These are phyloP conservation scores for Pangasius larnaudii DNA, from an alignment of 2,797 vertebrate genomes.

Conservation along the genomic window DNA sequence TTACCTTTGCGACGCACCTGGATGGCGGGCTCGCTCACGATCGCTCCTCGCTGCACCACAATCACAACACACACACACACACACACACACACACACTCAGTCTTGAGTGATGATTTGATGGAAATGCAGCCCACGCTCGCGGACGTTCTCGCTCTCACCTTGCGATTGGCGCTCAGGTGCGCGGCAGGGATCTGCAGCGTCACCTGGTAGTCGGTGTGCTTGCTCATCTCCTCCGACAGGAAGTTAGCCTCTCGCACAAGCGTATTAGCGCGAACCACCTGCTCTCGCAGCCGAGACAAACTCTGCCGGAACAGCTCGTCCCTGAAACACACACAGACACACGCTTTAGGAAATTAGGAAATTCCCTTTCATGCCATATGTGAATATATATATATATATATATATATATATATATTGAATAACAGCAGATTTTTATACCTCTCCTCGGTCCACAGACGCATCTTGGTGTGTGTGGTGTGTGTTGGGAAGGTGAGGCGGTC, in stretches of 20 bases:
- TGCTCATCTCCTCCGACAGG: constrained; percentile 94
- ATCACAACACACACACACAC: neutral
- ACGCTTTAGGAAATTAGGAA: neutral
- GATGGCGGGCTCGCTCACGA: constrained; percentile 97
- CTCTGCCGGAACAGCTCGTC: constrained; percentile 96
- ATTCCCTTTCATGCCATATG: neutral
- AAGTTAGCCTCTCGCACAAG: constrained; percentile 97
- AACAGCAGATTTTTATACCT: constrained; percentile 72
- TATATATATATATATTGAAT: neutral
- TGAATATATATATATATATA: neutral
- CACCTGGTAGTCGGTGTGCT: constrained; percentile 95
- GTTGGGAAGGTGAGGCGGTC: constrained; percentile 84
- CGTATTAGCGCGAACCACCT: constrained; percentile 94
- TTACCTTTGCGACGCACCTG: constrained; percentile 92
- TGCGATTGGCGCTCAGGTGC: constrained; percentile 96
- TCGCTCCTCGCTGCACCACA: constrained; percentile 84
- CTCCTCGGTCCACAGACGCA: constrained; percentile 93
- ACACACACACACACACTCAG: neutral
- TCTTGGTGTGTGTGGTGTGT: constrained; percentile 84
- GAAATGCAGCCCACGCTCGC: too few species aligned
- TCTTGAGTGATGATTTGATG: too few species aligned
- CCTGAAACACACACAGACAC: constrained; percentile 69
- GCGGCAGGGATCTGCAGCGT: constrained; percentile 96
- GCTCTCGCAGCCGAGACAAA: constrained; percentile 92
- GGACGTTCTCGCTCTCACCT: constrained; percentile 76